Evolutionary conservation across 1,140 invertebrate genomes (phyloP), one percentile per base, ranked within the genome.

Genomic region (Hyles euphorbiae): DNA sequence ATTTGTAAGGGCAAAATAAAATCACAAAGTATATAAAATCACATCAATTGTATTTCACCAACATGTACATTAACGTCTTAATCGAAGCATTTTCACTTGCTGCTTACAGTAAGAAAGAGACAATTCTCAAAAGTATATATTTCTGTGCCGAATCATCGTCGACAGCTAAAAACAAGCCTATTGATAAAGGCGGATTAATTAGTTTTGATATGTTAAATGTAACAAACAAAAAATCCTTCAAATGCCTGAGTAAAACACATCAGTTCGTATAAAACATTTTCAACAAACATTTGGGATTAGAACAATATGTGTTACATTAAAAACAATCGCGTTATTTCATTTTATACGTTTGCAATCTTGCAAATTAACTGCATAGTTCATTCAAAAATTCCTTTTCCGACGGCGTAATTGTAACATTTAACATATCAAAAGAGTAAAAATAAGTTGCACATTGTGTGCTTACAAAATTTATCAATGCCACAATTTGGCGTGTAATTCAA

Each of bases 1-100:
- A 22, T 22, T 22, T 22, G 22, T 22, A 22, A 22, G 22, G 12
- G 46, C 2, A 34, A 77, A 82, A 81, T 80, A 73, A 84, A 83
- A 84, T 49, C 52, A 57, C 73, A 71, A 63, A 52, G 32, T 71
- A 60, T 87, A 84, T 66, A 87, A 88, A 89, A 87, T 87, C 84
- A 89, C 87, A 89, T 89, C 83, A 83, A 89, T 84, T 89, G 87
- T 89, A 89, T 86, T 88, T 86, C 83, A 89, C 78, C 83, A 89
- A 87, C 84, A 87, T 86, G 79, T 88, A 88, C 78, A 87, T 77
- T 83, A 87, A 85, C 77, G 75, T 87, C 81, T 86, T 86, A 83
- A 81, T 79, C 72, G 72, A 87, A 87, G 78, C 82, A 83, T 83
- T 83, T 22, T 81, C 81, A 80, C 68, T 83, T 81, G 76, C 66